Conservation (phyloP, 2,888 invertebrate species). For the Schizotus pectinicornis region DNA sequence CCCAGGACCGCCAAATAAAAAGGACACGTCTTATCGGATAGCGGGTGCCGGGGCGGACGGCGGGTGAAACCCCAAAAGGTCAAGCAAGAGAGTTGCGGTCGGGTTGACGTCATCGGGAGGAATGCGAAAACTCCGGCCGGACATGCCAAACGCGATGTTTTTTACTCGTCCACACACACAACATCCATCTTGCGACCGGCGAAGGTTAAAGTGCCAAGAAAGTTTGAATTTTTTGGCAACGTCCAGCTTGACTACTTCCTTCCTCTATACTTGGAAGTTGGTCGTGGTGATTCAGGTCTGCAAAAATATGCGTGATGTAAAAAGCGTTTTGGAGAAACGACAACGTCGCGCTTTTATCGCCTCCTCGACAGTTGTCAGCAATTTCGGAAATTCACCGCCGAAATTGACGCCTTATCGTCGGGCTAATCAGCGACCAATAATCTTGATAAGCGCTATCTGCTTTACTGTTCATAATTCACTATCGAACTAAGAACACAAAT, state of each 20-base stretch:
- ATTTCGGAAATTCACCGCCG: not conserved
- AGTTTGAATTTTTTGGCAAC: constrained; percentile 38
- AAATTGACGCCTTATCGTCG: not conserved
- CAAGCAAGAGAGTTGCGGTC: not conserved
- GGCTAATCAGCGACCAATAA: too few species aligned
- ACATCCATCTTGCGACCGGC: constrained; percentile 6
- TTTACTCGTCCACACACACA: constrained; percentile 9
- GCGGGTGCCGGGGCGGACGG: too few species aligned
- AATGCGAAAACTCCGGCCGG: constrained; percentile 44
- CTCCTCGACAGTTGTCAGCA: constrained; percentile 1
- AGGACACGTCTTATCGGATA: too few species aligned
- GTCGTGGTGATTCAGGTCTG: constrained; percentile 15
- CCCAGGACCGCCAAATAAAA: too few species aligned
- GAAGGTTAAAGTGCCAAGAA: constrained; percentile 24
- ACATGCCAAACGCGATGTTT: constrained; percentile 42
- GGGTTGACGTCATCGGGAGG: constrained; percentile 21
- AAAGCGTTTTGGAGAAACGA: not conserved
- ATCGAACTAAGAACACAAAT: constrained; percentile 23
- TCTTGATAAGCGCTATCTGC: constrained; percentile 11
- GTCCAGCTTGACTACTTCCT: constrained; percentile 41
- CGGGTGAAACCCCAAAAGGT: not conserved
- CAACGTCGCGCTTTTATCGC: not conserved
- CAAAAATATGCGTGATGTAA: constrained; percentile 11
- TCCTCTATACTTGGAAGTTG: constrained; percentile 33
- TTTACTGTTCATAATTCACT: constrained; percentile 13